Evolutionary conservation across 2,797 vertebrate species (phyloP).

Genomic region (Bucorvus abyssinicus): DNA sequence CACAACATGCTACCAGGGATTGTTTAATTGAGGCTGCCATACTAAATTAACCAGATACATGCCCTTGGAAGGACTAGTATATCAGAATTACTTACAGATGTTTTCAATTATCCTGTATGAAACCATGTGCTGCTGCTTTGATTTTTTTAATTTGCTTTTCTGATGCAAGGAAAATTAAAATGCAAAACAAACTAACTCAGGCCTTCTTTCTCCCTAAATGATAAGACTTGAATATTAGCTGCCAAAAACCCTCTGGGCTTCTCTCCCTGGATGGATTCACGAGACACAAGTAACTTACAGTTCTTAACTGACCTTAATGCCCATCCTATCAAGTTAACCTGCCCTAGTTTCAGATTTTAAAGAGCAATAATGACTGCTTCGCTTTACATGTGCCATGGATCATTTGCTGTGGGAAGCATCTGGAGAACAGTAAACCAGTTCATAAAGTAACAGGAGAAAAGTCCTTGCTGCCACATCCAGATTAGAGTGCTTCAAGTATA

Average conservation of each 20-base stretch:
- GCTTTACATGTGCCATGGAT: neutral
- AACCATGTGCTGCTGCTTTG: constrained; percentile 57
- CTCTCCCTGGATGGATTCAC: neutral
- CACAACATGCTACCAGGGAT: constrained; percentile 68
- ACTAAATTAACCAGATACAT: constrained; percentile 72
- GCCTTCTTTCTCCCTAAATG: constrained; percentile 1
- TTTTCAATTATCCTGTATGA: constrained; percentile 65
- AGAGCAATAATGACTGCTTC: neutral
- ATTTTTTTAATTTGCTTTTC: constrained; percentile 67
- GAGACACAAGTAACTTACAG: neutral
- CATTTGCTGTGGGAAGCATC: neutral
- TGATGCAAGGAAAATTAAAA: constrained; percentile 58
- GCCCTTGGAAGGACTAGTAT: constrained; percentile 54
- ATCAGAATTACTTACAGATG: constrained; percentile 65
- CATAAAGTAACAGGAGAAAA: neutral
- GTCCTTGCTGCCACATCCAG: neutral
- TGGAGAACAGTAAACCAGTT: neutral
- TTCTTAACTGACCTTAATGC: neutral
- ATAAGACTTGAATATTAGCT: neutral
- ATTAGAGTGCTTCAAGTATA: neutral
- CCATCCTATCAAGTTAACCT: neutral
- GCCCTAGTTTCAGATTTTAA: neutral
- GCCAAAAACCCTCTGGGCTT: neutral
- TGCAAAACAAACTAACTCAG: neutral
- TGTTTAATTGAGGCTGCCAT: constrained; percentile 75